Conservation (phyloP, 2,888 invertebrate genomes). For the Oeneis ivallda region DNA sequence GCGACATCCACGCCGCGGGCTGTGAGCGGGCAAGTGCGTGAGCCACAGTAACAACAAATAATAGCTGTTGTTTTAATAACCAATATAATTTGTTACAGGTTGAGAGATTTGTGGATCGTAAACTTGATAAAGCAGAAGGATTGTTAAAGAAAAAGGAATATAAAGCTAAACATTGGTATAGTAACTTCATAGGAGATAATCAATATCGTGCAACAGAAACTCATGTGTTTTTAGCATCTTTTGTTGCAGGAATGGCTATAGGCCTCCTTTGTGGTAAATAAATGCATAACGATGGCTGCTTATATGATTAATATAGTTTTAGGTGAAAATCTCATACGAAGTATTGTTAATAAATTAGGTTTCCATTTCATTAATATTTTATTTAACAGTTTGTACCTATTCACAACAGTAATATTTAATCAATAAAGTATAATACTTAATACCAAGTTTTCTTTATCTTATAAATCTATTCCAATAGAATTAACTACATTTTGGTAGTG, state of each 20-base stretch:
- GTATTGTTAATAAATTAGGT: constrained; percentile 23
- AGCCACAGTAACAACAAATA: no score
- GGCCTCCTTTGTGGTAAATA: constrained; percentile 82
- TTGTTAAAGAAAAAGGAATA: constrained; percentile 86
- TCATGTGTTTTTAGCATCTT: constrained; percentile 90
- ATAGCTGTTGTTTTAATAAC: no score
- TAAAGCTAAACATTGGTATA: constrained; percentile 89
- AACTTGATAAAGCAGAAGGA: constrained; percentile 90
- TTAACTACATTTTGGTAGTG: constrained; percentile 51
- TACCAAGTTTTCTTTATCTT: not conserved
- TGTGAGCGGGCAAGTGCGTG: no score
- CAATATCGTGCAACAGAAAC: constrained; percentile 87
- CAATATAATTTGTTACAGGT: constrained; percentile 80
- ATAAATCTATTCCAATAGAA: not conserved
- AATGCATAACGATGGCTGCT: constrained; percentile 25
- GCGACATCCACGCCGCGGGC: no score
- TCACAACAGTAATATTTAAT: not conserved
- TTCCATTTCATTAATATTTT: constrained; percentile 14
- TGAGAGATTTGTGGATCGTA: constrained; percentile 90
- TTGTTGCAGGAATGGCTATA: constrained; percentile 89
- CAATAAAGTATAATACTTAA: no score
- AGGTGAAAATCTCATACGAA: constrained; percentile 25
- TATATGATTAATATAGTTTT: constrained; percentile 12
- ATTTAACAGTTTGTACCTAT: not conserved
- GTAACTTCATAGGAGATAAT: constrained; percentile 84